phyloP scores from a whole-genome alignment of 2,888 invertebrate genomes.

The Drosophila mercatorum region DNA sequence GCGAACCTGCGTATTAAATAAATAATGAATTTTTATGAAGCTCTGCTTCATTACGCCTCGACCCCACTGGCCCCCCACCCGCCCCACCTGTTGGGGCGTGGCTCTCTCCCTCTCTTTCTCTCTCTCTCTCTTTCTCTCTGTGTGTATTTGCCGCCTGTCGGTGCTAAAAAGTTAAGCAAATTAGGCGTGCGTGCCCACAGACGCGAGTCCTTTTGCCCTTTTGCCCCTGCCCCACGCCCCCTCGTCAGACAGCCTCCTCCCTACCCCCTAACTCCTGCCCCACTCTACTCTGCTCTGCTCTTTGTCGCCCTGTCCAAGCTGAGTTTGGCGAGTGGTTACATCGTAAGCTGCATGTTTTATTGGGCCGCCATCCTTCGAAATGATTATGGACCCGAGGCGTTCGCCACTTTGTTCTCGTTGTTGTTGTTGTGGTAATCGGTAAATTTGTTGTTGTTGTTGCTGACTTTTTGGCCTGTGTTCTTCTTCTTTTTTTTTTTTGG shows the following conservation, averaged over 20 bases:
- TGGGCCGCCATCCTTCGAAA: constrained; percentile 54
- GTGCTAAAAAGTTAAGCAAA: constrained; percentile 79
- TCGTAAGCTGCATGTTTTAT: constrained; percentile 76
- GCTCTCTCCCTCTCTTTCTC: neutral
- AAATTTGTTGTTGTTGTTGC: constrained; percentile 46
- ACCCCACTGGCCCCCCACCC: neutral
- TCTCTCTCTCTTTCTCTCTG: neutral
- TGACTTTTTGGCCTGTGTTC: constrained; percentile 32
- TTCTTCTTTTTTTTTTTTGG: neutral
- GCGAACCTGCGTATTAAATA: constrained; percentile 71
- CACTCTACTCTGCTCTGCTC: neutral
- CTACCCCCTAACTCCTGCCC: neutral
- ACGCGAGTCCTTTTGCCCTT: constrained; percentile 49
- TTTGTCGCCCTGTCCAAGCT: constrained; percentile 16
- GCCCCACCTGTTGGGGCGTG: neutral
- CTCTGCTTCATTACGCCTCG: constrained; percentile 71
- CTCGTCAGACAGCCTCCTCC: neutral
- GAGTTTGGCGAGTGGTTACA: constrained; percentile 36
- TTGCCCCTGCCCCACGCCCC: neutral
- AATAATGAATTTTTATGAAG: constrained; percentile 79
- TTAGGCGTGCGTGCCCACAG: constrained; percentile 72
- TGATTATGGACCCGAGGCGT: constrained; percentile 61
- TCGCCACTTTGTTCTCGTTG: constrained; percentile 31
- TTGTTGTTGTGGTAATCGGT: constrained; percentile 42
- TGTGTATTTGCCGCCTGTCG: constrained; percentile 39